Evolutionary conservation across 2,113 vertebrate species (phyloP), one percentile per base, ranked within the genome.

Genomic region (Lonchura striata): DNA sequence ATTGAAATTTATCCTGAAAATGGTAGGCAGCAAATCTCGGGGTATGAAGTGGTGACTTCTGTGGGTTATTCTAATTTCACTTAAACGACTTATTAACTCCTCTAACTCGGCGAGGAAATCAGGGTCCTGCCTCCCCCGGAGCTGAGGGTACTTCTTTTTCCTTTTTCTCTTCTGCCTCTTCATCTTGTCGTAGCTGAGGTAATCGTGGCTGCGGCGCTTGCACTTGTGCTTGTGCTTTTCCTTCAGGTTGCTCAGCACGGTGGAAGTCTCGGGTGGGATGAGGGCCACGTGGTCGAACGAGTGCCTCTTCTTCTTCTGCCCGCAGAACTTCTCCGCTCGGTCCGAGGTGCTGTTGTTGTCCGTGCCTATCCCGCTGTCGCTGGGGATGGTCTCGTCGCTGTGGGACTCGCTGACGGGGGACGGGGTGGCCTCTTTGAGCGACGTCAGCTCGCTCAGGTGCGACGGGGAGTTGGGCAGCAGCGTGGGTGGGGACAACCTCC

Each of bases 361-460:
- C 0, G 99, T 99, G 16, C 99, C 99, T 1, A 99, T 99, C 2
- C 99, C 99, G 5, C 99, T 99, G 82, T 99, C 99, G 5, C 99
- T 99, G 37, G 99, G 99, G 56, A 99, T 97, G 0, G 98, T 99
- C 97, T 99, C 98, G 5, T 99, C 99, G 30, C 98, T 99, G 96
- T 99, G 99, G n/a, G 99, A 99, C 94, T 99, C 99, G 59, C 99
- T 99, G 7, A 99, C 98, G 2, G 99, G 99, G 11, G 99, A 99
- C 4, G 99, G 99, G 2, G 98, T 99, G 89, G 99, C 98, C 94
- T 99, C 99, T 59, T 99, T 99, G 72, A 98, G 90, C 4, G 98
- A 97, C 0, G 98, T 92, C 77, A 99, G 98, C 97, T 99, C 99
- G 27, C 98, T 99, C 79, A 99, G 96, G 84, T 99, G 99, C 5